These are phyloP conservation scores for Narcine bancroftii DNA, from an alignment of 2,113 vertebrate genomes.

Conservation along the genomic window DNA sequence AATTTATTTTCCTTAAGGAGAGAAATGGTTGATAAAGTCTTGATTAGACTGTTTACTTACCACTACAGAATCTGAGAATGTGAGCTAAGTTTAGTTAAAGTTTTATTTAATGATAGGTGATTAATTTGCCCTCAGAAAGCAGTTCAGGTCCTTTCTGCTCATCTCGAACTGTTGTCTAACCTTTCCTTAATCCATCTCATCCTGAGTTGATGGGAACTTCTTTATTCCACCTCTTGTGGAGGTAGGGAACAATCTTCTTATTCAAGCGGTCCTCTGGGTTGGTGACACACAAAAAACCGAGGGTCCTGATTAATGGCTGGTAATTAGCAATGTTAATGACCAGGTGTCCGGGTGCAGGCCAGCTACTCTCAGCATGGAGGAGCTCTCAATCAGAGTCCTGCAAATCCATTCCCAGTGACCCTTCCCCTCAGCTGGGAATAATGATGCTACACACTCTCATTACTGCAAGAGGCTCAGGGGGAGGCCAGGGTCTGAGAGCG, in stretches of 20 bases:
- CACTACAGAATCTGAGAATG: conserved; percentile 19
- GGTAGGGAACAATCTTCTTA: conserved; percentile 83
- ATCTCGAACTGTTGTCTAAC: conserved; percentile 69
- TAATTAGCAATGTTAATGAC: conserved; percentile 99
- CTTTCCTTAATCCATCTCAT: conserved; percentile 74
- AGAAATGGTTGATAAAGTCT: conserved; percentile 19
- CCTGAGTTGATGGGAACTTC: conserved; percentile 79
- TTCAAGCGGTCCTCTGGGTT: conserved; percentile 67
- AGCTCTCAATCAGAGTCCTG: conserved; percentile 78
- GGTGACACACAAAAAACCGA: conserved; percentile 65
- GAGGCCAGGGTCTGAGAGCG: conserved; percentile 63
- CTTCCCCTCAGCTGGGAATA: conserved; percentile 76
- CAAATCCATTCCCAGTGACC: conserved; percentile 86
- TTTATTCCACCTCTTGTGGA: conserved; percentile 75
- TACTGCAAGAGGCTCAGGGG: conserved; percentile 68
- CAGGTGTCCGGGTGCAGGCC: conserved; percentile 96
- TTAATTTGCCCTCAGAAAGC: conserved; percentile 60
- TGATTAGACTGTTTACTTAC: conserved; percentile 28
- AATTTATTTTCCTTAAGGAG: not conserved
- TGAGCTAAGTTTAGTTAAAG: conserved; percentile 46
- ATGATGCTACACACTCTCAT: conserved; percentile 70
- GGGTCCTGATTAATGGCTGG: conserved; percentile 94
- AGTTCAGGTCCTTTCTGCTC: conserved; percentile 57
- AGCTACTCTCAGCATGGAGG: conserved; percentile 85
- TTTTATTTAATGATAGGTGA: conserved; percentile 76